phyloP scores from a whole-genome alignment of 2,888 invertebrate species.

The Diaperis boleti region DNA sequence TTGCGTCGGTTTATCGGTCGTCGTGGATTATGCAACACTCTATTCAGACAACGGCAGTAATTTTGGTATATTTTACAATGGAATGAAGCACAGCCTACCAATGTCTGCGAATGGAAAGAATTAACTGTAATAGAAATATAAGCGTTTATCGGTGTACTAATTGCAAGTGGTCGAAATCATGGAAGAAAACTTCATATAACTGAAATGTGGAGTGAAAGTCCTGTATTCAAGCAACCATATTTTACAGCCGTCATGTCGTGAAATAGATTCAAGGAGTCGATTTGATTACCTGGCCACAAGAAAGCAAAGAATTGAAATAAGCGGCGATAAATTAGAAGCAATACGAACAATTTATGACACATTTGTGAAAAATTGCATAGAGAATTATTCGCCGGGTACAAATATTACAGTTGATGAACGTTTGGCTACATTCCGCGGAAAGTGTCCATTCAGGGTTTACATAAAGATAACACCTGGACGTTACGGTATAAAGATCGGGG shows the following conservation, averaged over 20 bases:
- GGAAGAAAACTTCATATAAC: not conserved
- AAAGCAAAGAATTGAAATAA: not conserved
- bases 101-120: not conserved
- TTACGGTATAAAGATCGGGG: not conserved
- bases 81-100: not conserved
- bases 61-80: conserved; percentile 1
- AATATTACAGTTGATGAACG: conserved; percentile 3
- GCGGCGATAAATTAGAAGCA: conserved; percentile 1
- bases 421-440: conserved; percentile 3
- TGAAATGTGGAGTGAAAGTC: conserved; percentile 2
- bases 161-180: not conserved
- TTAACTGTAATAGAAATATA: not conserved
- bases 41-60: no score
- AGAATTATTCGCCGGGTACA: not conserved
- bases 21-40: no score
- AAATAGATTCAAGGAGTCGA: not conserved
- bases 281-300: not conserved
- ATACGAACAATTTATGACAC: not conserved
- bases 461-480: not conserved
- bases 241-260: conserved; percentile 1
- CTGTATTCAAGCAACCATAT: not conserved
- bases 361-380: not conserved
- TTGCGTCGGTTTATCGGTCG: no score
- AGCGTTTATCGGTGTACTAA: conserved; percentile 2
- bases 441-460: not conserved